A percentile compares a stretch with the other conserved stretches of the same genome.
Evolutionary conservation across 2,888 invertebrate species (phyloP).

Genomic region (Drosophila hamatofila): DNA sequence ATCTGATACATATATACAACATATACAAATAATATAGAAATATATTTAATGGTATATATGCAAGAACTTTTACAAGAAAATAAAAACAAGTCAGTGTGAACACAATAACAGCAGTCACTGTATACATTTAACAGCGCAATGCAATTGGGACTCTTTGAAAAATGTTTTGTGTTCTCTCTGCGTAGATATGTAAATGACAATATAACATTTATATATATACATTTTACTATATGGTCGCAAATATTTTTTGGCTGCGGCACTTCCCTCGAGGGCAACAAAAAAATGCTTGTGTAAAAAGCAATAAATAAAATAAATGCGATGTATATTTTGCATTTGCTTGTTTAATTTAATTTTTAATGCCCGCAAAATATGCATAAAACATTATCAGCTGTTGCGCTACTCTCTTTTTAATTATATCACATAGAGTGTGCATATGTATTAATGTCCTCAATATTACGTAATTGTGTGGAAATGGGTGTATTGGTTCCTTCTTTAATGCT

Average conservation of each 20-base stretch:
- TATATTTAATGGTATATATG: not conserved
- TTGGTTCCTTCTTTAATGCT: no score
- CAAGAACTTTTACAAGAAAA: slow-evolving; percentile 25
- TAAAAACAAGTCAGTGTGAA: slow-evolving; percentile 18
- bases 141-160: slow-evolving; percentile 59
- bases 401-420: slow-evolving; percentile 15
- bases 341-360: slow-evolving; percentile 80
- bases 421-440: slow-evolving; percentile 6
- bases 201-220: not conserved
- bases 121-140: slow-evolving; percentile 21
- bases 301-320: slow-evolving; percentile 57
- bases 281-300: slow-evolving; percentile 53
- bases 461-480: not conserved
- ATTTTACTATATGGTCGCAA: not conserved
- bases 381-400: slow-evolving; percentile 60
- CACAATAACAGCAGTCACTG: slow-evolving; percentile 21
- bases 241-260: slow-evolving; percentile 13
- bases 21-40: slow-evolving; percentile 33
- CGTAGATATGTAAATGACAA: slow-evolving; percentile 50
- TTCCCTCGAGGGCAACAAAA: slow-evolving; percentile 31
- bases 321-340: slow-evolving; percentile 67
- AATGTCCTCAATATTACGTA: not conserved
- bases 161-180: slow-evolving; percentile 49
- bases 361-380: slow-evolving; percentile 80
- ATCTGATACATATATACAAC: not conserved